Conservation (phyloP, 2,797 vertebrate species). For the Lemur catta region DNA sequence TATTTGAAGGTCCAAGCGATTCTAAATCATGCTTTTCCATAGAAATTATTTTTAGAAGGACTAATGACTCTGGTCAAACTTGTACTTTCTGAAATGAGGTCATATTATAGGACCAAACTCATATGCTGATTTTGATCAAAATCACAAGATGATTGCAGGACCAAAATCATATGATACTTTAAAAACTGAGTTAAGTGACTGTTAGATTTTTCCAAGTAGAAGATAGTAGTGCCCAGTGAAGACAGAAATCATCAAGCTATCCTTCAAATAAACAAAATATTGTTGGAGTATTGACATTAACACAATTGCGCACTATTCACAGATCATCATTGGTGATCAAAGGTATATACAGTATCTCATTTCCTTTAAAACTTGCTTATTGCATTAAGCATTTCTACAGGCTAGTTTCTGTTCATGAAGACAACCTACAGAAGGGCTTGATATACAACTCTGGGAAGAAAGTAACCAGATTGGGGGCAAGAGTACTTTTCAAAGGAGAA, state of each 20-base stretch:
- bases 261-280: not conserved
- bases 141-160: not conserved
- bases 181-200: not conserved
- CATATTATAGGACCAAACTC: not conserved
- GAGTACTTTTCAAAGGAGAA: slow-evolving; percentile 47
- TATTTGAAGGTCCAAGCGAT: not conserved
- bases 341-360: not conserved
- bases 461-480: not conserved
- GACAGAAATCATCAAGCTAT: not conserved
- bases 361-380: not conserved
- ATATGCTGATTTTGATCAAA: slow-evolving; percentile 27
- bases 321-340: not conserved
- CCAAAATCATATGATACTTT: not conserved
- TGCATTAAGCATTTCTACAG: not conserved
- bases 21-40: not conserved
- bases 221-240: not conserved
- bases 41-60: not conserved
- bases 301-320: not conserved
- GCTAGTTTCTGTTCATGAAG: not conserved
- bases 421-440: not conserved
- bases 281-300: not conserved
- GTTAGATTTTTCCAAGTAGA: not conserved
- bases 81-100: not conserved
- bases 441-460: not conserved
- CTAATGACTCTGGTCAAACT: not conserved